Evolutionary conservation across 2,797 vertebrate genomes (phyloP).

Genomic region (Lindbergichthys nudifrons): DNA sequence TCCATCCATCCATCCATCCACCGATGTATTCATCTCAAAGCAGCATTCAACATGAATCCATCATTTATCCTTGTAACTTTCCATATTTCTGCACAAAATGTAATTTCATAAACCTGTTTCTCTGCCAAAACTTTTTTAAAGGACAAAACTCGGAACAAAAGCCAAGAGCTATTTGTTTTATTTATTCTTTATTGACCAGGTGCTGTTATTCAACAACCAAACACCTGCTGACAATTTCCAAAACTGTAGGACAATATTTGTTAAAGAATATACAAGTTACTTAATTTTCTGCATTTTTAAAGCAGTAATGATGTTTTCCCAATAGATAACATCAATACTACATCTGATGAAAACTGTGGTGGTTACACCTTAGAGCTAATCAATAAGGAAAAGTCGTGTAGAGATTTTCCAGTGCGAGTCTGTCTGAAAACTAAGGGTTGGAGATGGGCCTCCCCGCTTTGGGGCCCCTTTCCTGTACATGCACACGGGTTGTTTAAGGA

Average conservation of each 20-base stretch:
- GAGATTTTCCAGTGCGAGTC: slow-evolving; percentile 59
- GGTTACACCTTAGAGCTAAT: slow-evolving; percentile 21
- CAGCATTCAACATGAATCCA: neutral
- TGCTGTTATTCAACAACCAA: neutral
- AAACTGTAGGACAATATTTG: neutral
- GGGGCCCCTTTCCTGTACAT: slow-evolving; percentile 86
- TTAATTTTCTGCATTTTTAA: neutral
- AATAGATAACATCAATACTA: slow-evolving; percentile 2
- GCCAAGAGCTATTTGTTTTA: too few species aligned
- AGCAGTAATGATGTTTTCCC: neutral
- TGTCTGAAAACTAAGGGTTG: slow-evolving; percentile 65
- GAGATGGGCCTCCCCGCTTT: slow-evolving; percentile 82
- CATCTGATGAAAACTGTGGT: slow-evolving; percentile 1
- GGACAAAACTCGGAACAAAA: neutral
- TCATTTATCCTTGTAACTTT: neutral
- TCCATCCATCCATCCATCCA: neutral
- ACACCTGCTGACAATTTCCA: too few species aligned
- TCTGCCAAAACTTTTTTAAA: neutral
- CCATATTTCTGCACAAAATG: neutral
- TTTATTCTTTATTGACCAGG: neutral
- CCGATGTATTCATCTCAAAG: slow-evolving; percentile 6
- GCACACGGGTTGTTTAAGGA: slow-evolving; percentile 87
- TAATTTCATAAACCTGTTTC: neutral
- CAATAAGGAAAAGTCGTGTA: slow-evolving; percentile 39
- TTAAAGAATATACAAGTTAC: neutral